These are phyloP conservation scores for Lamprologus callipterus DNA, from an alignment of 2,113 vertebrate species.

Conservation along the genomic window DNA sequence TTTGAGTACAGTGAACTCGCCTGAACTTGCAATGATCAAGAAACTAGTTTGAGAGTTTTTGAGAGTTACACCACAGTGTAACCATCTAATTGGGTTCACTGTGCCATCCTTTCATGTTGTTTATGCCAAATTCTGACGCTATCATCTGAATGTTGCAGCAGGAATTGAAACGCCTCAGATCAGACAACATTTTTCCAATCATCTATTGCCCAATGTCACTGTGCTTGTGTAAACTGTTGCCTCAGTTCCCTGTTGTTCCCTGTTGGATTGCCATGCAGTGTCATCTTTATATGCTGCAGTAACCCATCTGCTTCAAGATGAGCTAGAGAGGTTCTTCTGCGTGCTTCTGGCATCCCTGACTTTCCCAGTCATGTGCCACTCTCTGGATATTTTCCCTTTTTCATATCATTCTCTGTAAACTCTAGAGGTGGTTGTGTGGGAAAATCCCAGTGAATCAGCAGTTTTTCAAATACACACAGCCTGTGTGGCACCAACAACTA, in stretches of 20 bases:
- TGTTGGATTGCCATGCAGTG: fast-evolving
- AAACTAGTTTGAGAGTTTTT: neutral
- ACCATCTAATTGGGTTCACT: neutral
- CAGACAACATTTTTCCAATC: neutral
- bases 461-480: neutral
- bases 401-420: neutral
- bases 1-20: neutral
- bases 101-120: neutral
- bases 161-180: neutral
- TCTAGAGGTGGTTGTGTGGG: neutral
- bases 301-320: neutral
- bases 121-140: neutral
- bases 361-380: neutral
- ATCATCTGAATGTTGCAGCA: neutral
- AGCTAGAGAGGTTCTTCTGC: neutral
- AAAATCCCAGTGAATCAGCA: neutral
- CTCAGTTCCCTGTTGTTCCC: neutral
- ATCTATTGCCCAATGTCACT: neutral
- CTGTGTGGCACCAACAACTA: neutral
- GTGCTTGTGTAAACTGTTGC: neutral
- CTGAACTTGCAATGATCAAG: neutral
- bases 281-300: neutral
- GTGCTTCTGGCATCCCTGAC: neutral
- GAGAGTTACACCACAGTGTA: neutral
- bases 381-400: neutral